Percentiles rank a stretch among this genome's conserved stretches.
Conservation (phyloP, 2,113 vertebrate genomes). For the Anas platyrhynchos region DNA sequence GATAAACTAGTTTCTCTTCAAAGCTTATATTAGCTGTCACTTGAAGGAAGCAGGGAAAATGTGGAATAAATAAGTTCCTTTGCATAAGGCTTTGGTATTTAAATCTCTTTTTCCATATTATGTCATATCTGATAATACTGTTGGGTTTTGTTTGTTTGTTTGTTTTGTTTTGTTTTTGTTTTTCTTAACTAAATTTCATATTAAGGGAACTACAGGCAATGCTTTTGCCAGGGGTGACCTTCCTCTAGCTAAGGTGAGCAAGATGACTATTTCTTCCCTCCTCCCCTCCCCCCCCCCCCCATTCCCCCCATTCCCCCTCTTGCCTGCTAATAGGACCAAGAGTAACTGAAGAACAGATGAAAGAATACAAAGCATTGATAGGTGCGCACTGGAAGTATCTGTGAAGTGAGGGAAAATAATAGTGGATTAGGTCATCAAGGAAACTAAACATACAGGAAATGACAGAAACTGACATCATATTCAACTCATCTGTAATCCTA, state of each 20-base stretch:
- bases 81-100: neutral
- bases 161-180: neutral
- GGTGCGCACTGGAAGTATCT: neutral
- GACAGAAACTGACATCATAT: neutral
- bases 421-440: neutral
- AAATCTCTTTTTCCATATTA: neutral
- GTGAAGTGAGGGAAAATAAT: neutral
- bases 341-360: neutral
- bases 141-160: neutral
- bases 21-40: neutral
- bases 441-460: neutral
- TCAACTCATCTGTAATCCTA: neutral
- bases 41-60: neutral
- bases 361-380: neutral
- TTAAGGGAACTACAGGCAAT: neutral
- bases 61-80: neutral
- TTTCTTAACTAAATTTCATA: neutral
- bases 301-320: too few relatives aligned
- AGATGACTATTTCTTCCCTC: neutral
- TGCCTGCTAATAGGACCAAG: neutral
- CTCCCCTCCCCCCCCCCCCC: neutral
- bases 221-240: neutral
- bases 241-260: neutral
- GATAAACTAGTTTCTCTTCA: neutral
- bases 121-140: neutral